Percentiles rank a stretch among this genome's conserved stretches.
phyloP scores from a whole-genome alignment of 2,888 invertebrate genomes.

The Hirtodrosophila confusa region DNA sequence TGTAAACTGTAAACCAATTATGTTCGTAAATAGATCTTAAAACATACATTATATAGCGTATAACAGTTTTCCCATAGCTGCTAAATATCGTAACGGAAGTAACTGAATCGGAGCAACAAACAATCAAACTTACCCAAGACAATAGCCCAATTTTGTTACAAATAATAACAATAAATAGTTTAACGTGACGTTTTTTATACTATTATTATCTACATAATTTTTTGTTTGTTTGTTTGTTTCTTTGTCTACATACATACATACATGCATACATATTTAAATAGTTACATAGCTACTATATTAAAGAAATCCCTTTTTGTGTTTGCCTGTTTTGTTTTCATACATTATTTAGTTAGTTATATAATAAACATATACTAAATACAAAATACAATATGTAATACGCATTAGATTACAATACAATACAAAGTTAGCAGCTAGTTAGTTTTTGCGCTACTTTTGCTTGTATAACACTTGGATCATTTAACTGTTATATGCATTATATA shows the following conservation, averaged over 20 bases:
- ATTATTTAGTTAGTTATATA: constrained; percentile 24
- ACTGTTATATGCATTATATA: constrained; percentile 62
- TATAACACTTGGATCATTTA: constrained; percentile 66
- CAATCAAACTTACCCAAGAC: constrained; percentile 78
- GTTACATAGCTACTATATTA: constrained; percentile 43
- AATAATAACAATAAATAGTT: constrained; percentile 28
- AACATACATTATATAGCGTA: constrained; percentile 18
- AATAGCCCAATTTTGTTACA: constrained; percentile 81
- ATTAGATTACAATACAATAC: constrained; percentile 11
- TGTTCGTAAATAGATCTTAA: constrained; percentile 10
- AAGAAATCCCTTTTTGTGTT: constrained; percentile 23
- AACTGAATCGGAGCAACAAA: constrained; percentile 81
- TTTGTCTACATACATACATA: constrained; percentile 45
- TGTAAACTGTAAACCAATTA: neutral
- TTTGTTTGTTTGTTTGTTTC: constrained; percentile 47
- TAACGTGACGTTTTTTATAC: constrained; percentile 31
- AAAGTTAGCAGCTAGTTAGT: too few species aligned
- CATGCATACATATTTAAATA: constrained; percentile 23
- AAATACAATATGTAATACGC: constrained; percentile 7
- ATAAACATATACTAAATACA: constrained; percentile 18
- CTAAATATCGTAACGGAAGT: constrained; percentile 63
- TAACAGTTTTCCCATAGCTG: constrained; percentile 48
- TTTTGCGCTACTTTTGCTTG: constrained; percentile 11
- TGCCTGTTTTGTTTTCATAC: constrained; percentile 38
- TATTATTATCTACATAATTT: constrained; percentile 37